Base-by-base conservation (phyloP, 2,113 vertebrate species). In the Platysternon megacephalum region DNA sequence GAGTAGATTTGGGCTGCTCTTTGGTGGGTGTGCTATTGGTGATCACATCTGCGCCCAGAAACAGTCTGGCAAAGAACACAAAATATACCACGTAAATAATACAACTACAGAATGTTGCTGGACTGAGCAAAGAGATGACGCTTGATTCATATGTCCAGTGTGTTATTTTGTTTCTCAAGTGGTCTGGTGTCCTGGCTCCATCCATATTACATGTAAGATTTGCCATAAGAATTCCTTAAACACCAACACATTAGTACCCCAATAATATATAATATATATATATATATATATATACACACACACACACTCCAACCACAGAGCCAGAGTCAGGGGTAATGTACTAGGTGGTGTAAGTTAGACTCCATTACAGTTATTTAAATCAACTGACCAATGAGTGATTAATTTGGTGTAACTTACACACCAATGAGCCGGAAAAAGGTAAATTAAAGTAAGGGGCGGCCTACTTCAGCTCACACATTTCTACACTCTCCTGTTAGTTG, bases 21-120 rank as follows among this genome's bases (percentile, higher is more conserved):
- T 99, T 99, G 97, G 98, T 96, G 11, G 99, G 98, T 19, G 99
- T 99, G 93, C 97, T 99, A 3, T 97, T 97, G 29, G 97, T 17
- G 12, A 97, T 96, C 3, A 97, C 55, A 85, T 99, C 99, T 0
- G 98, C 88, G 35, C 99, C 99, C 76, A 99, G 98, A 82, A 99
- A 99, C 85, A 99, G 97, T 17, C 99, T 99, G 92, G 85, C 56
- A 79, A 81, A 55, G 79, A 42, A 94, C 29, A 96, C 7, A 84
- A 93, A 1, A 86, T 22, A 74, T 19, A 68, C 19, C 93, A 58
- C 58, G 78, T 19, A 3, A 49, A 2, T 55, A 39, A 29, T 8
- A n/a, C 68, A 49, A 44, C 52, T 91, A 52, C 8, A 84, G 42
- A 52, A 12, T 11, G 82, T 78, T 44, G 12, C 28, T 76, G 28